Conservation (phyloP, 2,113 vertebrate genomes). For the Aegithalos caudatus region DNA sequence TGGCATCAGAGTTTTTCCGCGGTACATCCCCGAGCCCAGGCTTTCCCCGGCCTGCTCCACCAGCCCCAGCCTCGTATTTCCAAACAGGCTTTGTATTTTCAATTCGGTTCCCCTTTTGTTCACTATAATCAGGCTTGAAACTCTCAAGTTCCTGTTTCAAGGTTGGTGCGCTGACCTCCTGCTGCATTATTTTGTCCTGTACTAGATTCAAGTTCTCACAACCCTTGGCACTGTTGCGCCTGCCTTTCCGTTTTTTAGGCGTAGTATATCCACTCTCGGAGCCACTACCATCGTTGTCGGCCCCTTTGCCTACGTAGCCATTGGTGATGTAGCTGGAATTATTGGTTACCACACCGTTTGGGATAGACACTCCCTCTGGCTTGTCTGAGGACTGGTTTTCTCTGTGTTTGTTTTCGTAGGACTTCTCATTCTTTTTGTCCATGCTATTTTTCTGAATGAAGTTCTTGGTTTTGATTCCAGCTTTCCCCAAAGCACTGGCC, state of each 20-base stretch:
- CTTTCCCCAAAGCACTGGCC: constrained; percentile 76
- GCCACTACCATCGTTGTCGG: constrained; percentile 92
- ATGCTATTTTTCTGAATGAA: constrained; percentile 87
- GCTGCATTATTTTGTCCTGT: constrained; percentile 86
- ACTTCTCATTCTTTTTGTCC: constrained; percentile 92
- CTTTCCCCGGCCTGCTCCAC: constrained; percentile 73
- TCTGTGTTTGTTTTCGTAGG: constrained; percentile 81
- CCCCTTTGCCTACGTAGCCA: constrained; percentile 86
- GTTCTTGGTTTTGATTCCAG: constrained; percentile 85
- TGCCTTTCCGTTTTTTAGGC: constrained; percentile 89
- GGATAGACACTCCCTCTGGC: constrained; percentile 80
- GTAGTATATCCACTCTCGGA: constrained; percentile 95
- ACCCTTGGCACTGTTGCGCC: constrained; percentile 87
- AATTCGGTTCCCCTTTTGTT: constrained; percentile 79
- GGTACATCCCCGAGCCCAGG: constrained; percentile 76
- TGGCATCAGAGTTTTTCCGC: constrained; percentile 88
- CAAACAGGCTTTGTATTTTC: constrained; percentile 77
- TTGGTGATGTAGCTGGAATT: constrained; percentile 86
- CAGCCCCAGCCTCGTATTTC: constrained; percentile 79
- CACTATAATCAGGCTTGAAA: constrained; percentile 77
- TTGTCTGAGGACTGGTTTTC: constrained; percentile 83
- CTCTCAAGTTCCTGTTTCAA: constrained; percentile 81
- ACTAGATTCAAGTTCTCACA: constrained; percentile 83
- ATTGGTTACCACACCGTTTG: constrained; percentile 85
- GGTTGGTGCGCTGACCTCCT: constrained; percentile 67